These are phyloP conservation scores for Palaemon carinicauda DNA, from an alignment of 1,140 invertebrate species.

Conservation along the genomic window DNA sequence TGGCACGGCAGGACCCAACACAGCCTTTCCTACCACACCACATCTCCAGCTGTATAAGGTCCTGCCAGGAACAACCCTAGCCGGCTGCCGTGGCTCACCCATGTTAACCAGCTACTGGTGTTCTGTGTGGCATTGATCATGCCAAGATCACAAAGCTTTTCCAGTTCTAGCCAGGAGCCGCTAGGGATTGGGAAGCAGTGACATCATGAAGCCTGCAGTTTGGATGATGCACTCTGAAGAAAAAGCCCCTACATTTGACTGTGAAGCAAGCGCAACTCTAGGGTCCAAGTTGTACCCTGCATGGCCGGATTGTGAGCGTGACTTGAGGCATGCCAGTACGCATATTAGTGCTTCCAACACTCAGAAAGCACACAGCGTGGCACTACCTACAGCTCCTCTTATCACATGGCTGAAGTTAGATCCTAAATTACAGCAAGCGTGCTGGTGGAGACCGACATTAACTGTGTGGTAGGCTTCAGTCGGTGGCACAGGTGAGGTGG, in stretches of 20 bases:
- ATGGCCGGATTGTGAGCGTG: conserved; percentile 57
- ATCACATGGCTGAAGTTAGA: conserved; percentile 57
- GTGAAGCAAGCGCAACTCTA: conserved; percentile 60
- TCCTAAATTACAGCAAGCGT: conserved; percentile 57
- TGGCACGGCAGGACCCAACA: conserved; percentile 47
- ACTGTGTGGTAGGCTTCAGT: conserved; percentile 53
- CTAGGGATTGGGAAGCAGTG: conserved; percentile 53
- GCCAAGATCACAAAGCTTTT: conserved; percentile 13
- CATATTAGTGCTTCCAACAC: not conserved
- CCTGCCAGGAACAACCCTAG: conserved; percentile 42
- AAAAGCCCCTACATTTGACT: conserved; percentile 58
- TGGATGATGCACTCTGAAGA: conserved; percentile 50
- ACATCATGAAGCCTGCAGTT: conserved; percentile 56
- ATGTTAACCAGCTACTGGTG: conserved; percentile 28
- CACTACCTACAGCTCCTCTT: conserved; percentile 52
- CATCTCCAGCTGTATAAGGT: conserved; percentile 38
- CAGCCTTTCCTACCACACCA: conserved; percentile 34
- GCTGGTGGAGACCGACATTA: conserved; percentile 58
- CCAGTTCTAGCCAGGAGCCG: conserved; percentile 34
- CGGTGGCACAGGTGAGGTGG: conserved; percentile 49
- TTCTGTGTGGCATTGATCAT: not conserved
- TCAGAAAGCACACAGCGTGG: conserved; percentile 15
- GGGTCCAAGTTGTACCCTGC: conserved; percentile 59
- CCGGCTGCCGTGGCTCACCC: conserved; percentile 41
- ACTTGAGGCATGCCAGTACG: conserved; percentile 45